Evolutionary conservation across 1,140 invertebrate genomes (phyloP), one percentile per base, ranked within the genome.

Genomic region (Reticulitermes speratus): DNA sequence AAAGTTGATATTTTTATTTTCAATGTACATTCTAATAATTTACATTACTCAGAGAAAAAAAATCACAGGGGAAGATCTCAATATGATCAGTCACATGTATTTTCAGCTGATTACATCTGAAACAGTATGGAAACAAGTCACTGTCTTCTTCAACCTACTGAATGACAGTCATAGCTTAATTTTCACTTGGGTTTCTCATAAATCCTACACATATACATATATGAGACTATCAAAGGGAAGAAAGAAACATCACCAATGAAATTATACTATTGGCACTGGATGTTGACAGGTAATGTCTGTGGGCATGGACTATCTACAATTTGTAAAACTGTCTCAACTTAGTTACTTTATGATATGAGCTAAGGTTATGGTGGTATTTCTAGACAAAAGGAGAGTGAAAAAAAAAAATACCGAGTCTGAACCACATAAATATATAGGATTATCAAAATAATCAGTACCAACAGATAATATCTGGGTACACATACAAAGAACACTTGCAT

Each of bases 51-150:
- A 75, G n/a, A 75, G 25, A 30, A 30, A 38, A 75, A 75, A 30
- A 75, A 11, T 75, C 65, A 75, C 65, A 75, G n/a, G 65, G 65
- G 65, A 75, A 30, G 65, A 75, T 75, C 65, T 75, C 65, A 75
- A 75, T 75, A 75, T 75, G n/a, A 75, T 75, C 65, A 75, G 65
- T 75, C 65, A 75, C n/a, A 75, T 75, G 25, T 30, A n/a, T 75
- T n/a, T 11, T 75, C 65, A 75, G 65, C 65, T 75, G 9, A 75
- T 75, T 75, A 75, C 16, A 30, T 65, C 21, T 65, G 59, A 65
- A 21, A 30, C n/a, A 75, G 65, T 75, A 25, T 75, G 65, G 65
- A 9, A 75, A 30, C 65, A 75, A 8, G 30, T 30, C 65, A 75
- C n/a, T 75, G 65, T 25, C n/a, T 75, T 75, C 65, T 75, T 75